Conservation (phyloP, 2,888 invertebrate genomes). For the Nephrotoma guestfalica region DNA sequence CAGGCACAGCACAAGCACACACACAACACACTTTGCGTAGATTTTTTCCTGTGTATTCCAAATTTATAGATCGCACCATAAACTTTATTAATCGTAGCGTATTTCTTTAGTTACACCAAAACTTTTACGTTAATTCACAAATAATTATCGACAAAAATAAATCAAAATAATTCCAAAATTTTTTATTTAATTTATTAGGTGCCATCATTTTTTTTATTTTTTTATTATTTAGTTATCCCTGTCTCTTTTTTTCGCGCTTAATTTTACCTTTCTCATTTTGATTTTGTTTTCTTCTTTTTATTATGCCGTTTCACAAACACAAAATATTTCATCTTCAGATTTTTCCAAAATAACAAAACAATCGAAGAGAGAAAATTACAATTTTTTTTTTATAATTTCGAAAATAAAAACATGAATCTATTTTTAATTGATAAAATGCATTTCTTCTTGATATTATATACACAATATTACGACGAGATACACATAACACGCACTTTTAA, state of each 20-base stretch:
- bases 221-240: neutral
- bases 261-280: neutral
- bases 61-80: neutral
- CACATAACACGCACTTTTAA: neutral
- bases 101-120: neutral
- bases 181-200: neutral
- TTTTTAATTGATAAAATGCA: neutral
- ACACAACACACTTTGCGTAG: neutral
- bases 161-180: neutral
- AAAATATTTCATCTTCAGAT: neutral
- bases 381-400: neutral
- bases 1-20: neutral
- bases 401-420: neutral
- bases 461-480: neutral
- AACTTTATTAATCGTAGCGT: neutral
- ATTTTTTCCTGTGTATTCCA: neutral
- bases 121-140: neutral
- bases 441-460: neutral
- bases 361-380: neutral
- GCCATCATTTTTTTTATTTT: slow-evolving; percentile 3
- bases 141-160: neutral
- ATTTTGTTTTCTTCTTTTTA: neutral
- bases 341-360: neutral
- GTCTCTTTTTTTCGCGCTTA: slow-evolving; percentile 4
- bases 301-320: neutral